Evolutionary conservation across 2,888 invertebrate species (phyloP).

Genomic region (Apocheima hispidaria): DNA sequence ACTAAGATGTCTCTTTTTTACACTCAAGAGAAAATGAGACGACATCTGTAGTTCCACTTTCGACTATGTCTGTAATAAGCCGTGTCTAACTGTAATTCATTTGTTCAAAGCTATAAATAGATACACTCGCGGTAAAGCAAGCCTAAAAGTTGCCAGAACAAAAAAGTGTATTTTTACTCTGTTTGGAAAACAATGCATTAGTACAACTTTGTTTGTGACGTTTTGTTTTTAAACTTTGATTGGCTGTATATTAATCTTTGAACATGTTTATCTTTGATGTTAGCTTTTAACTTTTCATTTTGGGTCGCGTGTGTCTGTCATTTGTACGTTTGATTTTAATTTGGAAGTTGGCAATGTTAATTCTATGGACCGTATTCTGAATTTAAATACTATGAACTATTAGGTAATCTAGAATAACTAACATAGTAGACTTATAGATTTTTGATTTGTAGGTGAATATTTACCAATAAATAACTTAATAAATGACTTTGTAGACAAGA

Average conservation of each 20-base stretch:
- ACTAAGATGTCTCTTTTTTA: background rate
- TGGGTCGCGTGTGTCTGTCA: constrained; percentile 5
- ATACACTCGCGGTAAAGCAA: constrained; percentile 59
- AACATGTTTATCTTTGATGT: constrained; percentile 44
- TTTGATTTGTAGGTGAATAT: too few relatives aligned
- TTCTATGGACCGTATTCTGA: background rate
- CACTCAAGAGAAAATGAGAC: background rate
- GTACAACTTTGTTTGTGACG: constrained; percentile 59
- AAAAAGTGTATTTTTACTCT: constrained; percentile 54
- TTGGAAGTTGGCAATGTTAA: background rate
- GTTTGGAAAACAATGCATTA: constrained; percentile 81
- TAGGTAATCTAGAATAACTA: too few relatives aligned
- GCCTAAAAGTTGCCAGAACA: constrained; percentile 45
- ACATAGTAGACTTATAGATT: too few relatives aligned
- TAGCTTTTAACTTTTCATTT: constrained; percentile 14
- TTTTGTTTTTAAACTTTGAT: constrained; percentile 50
- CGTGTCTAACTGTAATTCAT: background rate
- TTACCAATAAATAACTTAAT: too few relatives aligned
- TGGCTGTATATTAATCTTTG: constrained; percentile 45
- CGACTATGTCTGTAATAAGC: background rate
- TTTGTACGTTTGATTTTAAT: constrained; percentile 17
- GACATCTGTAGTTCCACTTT: background rate
- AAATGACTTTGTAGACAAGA: too few relatives aligned
- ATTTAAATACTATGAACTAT: background rate
- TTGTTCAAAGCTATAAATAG: constrained; percentile 71